Conservation (phyloP, 1,140 invertebrate genomes). For the Drosophila sucinea region DNA sequence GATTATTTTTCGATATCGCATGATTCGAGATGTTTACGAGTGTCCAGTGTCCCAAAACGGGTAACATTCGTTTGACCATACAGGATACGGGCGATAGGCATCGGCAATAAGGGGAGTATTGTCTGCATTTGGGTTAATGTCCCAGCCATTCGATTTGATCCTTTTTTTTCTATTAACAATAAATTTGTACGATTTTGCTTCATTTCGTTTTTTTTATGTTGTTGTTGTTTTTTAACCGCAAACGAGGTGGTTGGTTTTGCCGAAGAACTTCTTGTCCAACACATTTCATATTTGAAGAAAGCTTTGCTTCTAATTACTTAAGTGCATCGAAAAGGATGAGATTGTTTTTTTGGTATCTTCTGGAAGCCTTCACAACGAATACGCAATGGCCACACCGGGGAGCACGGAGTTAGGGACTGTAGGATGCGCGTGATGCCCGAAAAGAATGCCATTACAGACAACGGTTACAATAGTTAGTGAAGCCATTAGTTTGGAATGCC, state of each 20-base stretch:
- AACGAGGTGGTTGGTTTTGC: constrained; percentile 25
- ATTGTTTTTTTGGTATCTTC: constrained; percentile 16
- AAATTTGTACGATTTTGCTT: constrained; percentile 59
- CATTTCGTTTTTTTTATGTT: constrained; percentile 38
- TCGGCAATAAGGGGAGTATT: constrained; percentile 34
- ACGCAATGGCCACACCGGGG: constrained; percentile 10
- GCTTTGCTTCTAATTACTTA: constrained; percentile 42
- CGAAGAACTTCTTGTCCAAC: constrained; percentile 5
- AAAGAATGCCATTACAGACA: constrained; percentile 79
- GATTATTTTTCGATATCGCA: constrained; percentile 81
- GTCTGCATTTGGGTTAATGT: constrained; percentile 46
- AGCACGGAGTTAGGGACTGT: constrained; percentile 25
- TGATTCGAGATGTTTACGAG: constrained; percentile 77
- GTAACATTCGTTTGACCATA: constrained; percentile 38
- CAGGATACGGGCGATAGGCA: constrained; percentile 46
- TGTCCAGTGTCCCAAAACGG: constrained; percentile 51
- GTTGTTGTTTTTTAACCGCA: constrained; percentile 43
- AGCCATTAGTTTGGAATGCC: constrained; percentile 76
- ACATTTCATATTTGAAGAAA: neutral
- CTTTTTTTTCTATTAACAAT: constrained; percentile 81
- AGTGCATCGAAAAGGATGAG: constrained; percentile 27
- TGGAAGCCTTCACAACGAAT: constrained; percentile 42
- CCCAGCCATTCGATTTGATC: constrained; percentile 56
- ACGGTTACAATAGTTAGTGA: constrained; percentile 81
- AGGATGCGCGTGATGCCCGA: constrained; percentile 68